Evolutionary conservation across 2,888 invertebrate species (phyloP).

Genomic region (Cheilosia vernalis): DNA sequence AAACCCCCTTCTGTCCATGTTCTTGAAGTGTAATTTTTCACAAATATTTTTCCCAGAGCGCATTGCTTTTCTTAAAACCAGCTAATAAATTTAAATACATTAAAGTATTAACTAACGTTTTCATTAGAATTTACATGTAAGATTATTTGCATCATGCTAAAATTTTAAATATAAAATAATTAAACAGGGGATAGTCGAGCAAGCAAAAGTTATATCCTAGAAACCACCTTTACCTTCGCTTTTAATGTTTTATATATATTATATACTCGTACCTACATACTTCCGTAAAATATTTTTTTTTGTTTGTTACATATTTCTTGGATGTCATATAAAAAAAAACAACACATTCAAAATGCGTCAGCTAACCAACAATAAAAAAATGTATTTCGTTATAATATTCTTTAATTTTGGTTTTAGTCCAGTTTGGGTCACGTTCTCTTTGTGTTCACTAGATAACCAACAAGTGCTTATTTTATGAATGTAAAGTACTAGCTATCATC

Average conservation of each 20-base stretch:
- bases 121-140: slow-evolving; percentile 47
- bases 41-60: slow-evolving; percentile 16
- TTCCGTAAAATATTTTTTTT: slow-evolving; percentile 31
- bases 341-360: slow-evolving; percentile 69
- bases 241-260: slow-evolving; percentile 66
- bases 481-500: slow-evolving; percentile 48
- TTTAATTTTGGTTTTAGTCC: slow-evolving; percentile 47
- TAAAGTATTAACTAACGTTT: background rate
- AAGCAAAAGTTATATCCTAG: slow-evolving; percentile 48
- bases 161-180: slow-evolving; percentile 14
- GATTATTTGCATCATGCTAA: slow-evolving; percentile 58
- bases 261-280: slow-evolving; percentile 50
- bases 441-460: slow-evolving; percentile 52
- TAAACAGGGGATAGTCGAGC: slow-evolving; percentile 52
- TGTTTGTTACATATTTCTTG: slow-evolving; percentile 67
- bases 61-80: slow-evolving; percentile 1
- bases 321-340: slow-evolving; percentile 56
- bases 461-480: slow-evolving; percentile 39
- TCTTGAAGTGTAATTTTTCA: slow-evolving; percentile 12
- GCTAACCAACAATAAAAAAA: slow-evolving; percentile 55
- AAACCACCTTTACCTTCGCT: slow-evolving; percentile 67
- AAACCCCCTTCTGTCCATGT: background rate
- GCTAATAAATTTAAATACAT: background rate
- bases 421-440: slow-evolving; percentile 52
- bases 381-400: slow-evolving; percentile 45